A percentile compares a stretch with the other conserved stretches of the same genome.
Evolutionary conservation across 2,888 invertebrate genomes (phyloP).

Genomic region (Lingula anatina): DNA sequence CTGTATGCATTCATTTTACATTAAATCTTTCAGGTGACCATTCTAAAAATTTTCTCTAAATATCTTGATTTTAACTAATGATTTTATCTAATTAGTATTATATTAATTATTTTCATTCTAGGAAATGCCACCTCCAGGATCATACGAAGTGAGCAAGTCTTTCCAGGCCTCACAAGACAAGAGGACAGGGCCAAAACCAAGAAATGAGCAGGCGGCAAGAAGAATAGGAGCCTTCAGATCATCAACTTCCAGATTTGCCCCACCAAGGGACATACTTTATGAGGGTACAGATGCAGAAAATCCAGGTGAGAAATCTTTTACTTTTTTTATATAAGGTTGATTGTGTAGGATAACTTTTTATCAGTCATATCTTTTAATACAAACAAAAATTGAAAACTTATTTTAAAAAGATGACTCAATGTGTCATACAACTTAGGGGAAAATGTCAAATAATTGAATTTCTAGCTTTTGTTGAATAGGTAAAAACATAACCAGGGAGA

Average conservation of each 20-base stretch:
- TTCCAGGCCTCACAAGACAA: constrained; percentile 34
- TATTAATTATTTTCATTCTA: constrained; percentile 13
- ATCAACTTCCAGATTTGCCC: constrained; percentile 43
- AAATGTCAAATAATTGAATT: no score
- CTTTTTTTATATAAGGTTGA: neutral
- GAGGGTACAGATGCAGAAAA: constrained; percentile 26
- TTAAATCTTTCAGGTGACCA: no score
- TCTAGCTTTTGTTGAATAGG: no score
- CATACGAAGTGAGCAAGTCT: constrained; percentile 41
- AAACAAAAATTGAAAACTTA: no score
- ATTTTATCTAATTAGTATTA: no score
- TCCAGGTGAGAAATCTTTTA: constrained; percentile 30
- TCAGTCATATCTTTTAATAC: no score
- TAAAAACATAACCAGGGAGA: no score
- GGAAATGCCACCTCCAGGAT: constrained; percentile 48
- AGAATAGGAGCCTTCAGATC: constrained; percentile 46
- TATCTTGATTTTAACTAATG: no score
- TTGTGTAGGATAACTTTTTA: neutral
- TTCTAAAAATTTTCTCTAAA: no score
- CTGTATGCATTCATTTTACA: no score
- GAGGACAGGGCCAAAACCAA: constrained; percentile 25
- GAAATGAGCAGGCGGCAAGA: constrained; percentile 34
- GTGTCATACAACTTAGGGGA: no score
- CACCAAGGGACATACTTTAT: constrained; percentile 32
- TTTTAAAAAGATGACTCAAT: no score